A percentile compares a stretch with the other conserved stretches of the same genome.
Conservation (phyloP, 1,140 invertebrate species). For the Bombus impatiens region DNA sequence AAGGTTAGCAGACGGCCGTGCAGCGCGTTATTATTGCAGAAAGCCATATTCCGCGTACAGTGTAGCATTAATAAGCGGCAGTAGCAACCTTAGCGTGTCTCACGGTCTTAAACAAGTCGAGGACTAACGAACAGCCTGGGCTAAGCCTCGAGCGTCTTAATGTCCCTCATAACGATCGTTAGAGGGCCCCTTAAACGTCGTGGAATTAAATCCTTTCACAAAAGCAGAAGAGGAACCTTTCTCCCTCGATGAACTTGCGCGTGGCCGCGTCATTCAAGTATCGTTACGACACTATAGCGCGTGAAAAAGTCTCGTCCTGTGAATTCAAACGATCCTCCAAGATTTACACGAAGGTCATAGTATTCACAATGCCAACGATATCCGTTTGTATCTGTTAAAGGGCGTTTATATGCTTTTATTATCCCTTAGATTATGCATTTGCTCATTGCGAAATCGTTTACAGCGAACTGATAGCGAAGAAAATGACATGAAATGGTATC, state of each 20-base stretch:
- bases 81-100: not conserved
- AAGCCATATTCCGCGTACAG: not conserved
- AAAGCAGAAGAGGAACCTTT: not conserved
- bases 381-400: not conserved
- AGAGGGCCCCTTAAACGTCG: constrained; percentile 32
- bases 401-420: not conserved
- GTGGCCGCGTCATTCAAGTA: not conserved
- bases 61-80: constrained; percentile 26
- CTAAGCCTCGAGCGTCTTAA: constrained; percentile 29
- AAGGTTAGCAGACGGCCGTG: not conserved
- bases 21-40: constrained; percentile 18
- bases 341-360: not conserved
- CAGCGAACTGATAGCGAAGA: no score
- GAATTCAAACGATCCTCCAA: not conserved
- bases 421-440: no score
- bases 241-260: not conserved
- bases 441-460: no score
- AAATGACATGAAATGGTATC: no score
- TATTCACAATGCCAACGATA: not conserved
- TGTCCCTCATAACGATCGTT: constrained; percentile 46
- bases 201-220: constrained; percentile 30
- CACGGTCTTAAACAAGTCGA: constrained; percentile 27
- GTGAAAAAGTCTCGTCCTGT: not conserved
- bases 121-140: constrained; percentile 30
- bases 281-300: constrained; percentile 3